Evolutionary conservation across 2,797 vertebrate genomes (phyloP).

Genomic region (Huso huso): DNA sequence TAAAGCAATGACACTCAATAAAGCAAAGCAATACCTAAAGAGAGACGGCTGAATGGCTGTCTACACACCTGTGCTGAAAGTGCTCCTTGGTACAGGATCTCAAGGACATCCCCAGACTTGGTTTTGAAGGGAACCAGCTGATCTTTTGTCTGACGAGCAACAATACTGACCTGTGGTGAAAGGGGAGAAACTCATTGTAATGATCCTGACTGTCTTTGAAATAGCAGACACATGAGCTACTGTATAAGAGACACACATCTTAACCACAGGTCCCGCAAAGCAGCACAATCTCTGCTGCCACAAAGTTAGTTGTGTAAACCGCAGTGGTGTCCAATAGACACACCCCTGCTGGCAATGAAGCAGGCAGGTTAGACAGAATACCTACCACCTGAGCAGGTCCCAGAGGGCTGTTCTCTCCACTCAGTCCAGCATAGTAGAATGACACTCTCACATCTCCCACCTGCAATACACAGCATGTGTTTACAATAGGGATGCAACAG

Average conservation of each 20-base stretch:
- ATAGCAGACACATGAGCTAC: neutral
- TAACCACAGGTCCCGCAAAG: neutral
- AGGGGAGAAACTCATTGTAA: neutral
- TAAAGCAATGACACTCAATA: too few relatives aligned
- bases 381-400: conserved; percentile 71
- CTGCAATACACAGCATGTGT: conserved; percentile 40
- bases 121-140: conserved; percentile 73
- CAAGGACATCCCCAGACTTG: conserved; percentile 72
- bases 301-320: neutral
- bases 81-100: conserved; percentile 77
- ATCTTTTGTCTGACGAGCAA: conserved; percentile 75
- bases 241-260: neutral
- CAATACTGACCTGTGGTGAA: conserved; percentile 70
- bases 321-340: too few relatives aligned
- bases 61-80: conserved; percentile 76
- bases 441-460: conserved; percentile 89
- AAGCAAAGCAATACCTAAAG: too few relatives aligned
- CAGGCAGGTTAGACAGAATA: conserved; percentile 9
- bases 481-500: too few relatives aligned
- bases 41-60: neutral
- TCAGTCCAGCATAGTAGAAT: conserved; percentile 85
- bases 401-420: conserved; percentile 56
- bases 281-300: neutral
- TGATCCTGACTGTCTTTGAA: neutral
- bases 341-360: too few relatives aligned